phyloP scores from a whole-genome alignment of 2,888 invertebrate genomes.

The Acanthococcus lagerstroemiae region DNA sequence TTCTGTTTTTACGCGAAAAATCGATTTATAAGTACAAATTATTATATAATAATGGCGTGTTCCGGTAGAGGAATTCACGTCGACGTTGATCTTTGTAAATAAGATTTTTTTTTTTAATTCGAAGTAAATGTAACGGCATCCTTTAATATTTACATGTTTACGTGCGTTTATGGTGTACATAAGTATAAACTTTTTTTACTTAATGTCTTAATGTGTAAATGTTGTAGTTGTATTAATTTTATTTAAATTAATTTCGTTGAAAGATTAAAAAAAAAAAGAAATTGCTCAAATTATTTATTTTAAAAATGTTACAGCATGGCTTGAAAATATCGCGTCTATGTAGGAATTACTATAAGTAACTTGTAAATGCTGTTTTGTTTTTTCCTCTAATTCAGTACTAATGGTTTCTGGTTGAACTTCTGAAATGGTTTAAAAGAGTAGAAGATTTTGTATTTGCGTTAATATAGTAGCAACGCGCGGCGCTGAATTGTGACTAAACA shows the following conservation, averaged over 20 bases:
- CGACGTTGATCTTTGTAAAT: not conserved
- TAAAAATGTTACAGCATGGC: conserved; percentile 3
- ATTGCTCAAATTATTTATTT: conserved; percentile 30
- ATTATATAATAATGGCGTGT: conserved; percentile 5
- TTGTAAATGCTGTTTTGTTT: not conserved
- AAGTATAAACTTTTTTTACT: conserved; percentile 2
- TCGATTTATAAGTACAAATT: conserved; percentile 22
- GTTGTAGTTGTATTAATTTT: conserved; percentile 6
- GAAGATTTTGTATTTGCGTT: not conserved
- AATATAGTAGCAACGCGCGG: too few relatives aligned
- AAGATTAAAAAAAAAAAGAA: conserved; percentile 2
- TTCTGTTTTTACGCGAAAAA: conserved; percentile 5
- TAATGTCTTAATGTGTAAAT: conserved; percentile 6
- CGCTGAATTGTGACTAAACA: too few relatives aligned
- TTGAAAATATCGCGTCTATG: not conserved
- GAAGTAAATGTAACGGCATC: not conserved
- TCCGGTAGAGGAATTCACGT: not conserved
- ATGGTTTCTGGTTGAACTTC: conserved; percentile 11
- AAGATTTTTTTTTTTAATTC: not conserved
- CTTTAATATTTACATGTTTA: not conserved
- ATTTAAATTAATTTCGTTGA: conserved; percentile 5
- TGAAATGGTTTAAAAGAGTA: conserved; percentile 12
- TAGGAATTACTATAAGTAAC: not conserved
- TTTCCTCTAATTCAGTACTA: not conserved
- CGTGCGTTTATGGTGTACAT: not conserved